These are phyloP conservation scores for Agrochola macilenta DNA, from an alignment of 2,888 invertebrate species.

Conservation along the genomic window DNA sequence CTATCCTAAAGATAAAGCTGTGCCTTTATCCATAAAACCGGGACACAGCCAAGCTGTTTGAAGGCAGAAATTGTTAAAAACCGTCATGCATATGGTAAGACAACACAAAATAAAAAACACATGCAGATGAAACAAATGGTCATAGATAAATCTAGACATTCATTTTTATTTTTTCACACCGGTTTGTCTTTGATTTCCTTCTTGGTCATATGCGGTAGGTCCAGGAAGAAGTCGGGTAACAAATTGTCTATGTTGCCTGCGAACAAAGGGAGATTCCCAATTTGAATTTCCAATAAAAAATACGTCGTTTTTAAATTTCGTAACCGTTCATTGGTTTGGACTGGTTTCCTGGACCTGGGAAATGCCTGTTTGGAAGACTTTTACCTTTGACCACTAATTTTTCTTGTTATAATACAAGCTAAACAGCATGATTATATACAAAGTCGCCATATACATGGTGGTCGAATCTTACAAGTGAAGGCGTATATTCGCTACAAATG, in stretches of 20 bases:
- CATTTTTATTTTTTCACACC: conserved; percentile 75
- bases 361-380: conserved; percentile 7
- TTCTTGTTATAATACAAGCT: neutral
- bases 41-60: neutral
- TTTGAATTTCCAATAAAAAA: conserved; percentile 60
- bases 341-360: conserved; percentile 56
- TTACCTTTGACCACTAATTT: conserved; percentile 66
- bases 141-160: conserved; percentile 66
- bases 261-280: conserved; percentile 80
- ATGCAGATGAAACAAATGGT: conserved; percentile 71
- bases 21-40: neutral
- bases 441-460: neutral
- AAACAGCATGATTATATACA: conserved; percentile 11
- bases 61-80: neutral
- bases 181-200: conserved; percentile 71
- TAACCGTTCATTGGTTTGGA: conserved; percentile 27
- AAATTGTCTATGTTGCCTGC: conserved; percentile 92
- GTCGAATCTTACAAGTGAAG: neutral
- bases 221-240: conserved; percentile 97
- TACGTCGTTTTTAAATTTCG: conserved; percentile 45
- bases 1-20: neutral
- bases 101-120: conserved; percentile 55
- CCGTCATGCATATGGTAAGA: conserved; percentile 15
- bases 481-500: neutral
- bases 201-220: conserved; percentile 75